Evolutionary conservation across 2,888 invertebrate species (phyloP).

Genomic region (Epinotia ramella): DNA sequence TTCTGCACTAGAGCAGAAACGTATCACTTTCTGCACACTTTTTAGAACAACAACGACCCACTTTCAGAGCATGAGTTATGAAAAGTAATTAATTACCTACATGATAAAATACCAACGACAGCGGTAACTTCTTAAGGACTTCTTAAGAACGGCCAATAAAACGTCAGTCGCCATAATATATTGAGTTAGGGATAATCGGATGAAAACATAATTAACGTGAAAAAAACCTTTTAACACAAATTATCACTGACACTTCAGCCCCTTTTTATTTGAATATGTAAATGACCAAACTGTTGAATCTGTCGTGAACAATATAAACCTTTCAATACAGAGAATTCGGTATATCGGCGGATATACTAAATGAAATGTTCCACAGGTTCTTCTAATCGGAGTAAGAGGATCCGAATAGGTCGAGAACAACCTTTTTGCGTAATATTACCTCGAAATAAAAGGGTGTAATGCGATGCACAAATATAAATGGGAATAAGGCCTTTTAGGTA

Average conservation of each 20-base stretch:
- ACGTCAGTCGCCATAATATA: background rate
- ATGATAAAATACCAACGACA: too few relatives aligned
- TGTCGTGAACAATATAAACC: background rate
- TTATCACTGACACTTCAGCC: background rate
- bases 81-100: too few relatives aligned
- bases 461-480: slow-evolving; percentile 27
- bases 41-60: too few relatives aligned
- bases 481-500: slow-evolving; percentile 20
- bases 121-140: too few relatives aligned
- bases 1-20: too few relatives aligned
- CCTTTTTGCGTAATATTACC: slow-evolving; percentile 25
- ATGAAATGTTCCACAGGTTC: slow-evolving; percentile 14
- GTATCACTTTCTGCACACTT: too few relatives aligned
- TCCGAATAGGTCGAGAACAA: slow-evolving; percentile 25
- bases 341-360: slow-evolving; percentile 21
- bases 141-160: too few relatives aligned
- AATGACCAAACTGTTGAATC: background rate
- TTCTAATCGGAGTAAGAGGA: slow-evolving; percentile 28
- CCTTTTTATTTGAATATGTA: slow-evolving; percentile 1
- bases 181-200: background rate
- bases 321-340: slow-evolving; percentile 2
- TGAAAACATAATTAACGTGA: background rate
- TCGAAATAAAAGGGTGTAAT: slow-evolving; percentile 37
- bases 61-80: too few relatives aligned
- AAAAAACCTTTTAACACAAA: background rate